Conservation (phyloP, 2,888 invertebrate species). For the Noctua janthina region DNA sequence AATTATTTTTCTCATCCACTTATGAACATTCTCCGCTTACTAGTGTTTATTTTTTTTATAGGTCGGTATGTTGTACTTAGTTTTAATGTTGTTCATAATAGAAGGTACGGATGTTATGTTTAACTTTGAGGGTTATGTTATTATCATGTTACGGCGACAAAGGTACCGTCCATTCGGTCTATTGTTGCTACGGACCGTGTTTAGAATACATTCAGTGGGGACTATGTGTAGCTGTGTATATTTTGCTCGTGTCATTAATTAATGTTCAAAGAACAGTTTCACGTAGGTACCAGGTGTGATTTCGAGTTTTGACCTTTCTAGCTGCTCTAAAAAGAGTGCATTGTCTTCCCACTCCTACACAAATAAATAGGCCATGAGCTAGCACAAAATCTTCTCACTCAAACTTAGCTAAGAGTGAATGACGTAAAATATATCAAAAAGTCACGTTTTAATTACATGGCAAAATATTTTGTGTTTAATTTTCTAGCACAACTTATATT, state of each 20-base stretch:
- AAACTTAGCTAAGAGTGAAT: neutral
- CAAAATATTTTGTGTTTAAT: neutral
- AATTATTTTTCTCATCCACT: neutral
- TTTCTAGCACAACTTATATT: neutral
- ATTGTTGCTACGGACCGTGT: conserved; percentile 39
- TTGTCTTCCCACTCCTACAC: neutral
- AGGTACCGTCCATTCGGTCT: conserved; percentile 13
- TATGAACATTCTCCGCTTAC: conserved; percentile 41
- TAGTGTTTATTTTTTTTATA: conserved; percentile 14
- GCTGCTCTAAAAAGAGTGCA: neutral
- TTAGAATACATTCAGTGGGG: conserved; percentile 34
- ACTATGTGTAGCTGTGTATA: neutral
- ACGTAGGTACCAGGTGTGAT: neutral
- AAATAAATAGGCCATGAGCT: neutral
- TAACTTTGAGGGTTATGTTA: conserved; percentile 28
- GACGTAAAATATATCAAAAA: neutral
- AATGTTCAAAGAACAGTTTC: neutral
- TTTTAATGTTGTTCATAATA: conserved; percentile 9
- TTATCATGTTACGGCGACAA: conserved; percentile 24
- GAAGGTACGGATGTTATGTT: conserved; percentile 50
- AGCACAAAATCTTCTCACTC: neutral
- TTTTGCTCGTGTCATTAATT: neutral
- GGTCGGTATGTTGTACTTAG: neutral
- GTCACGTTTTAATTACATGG: neutral
- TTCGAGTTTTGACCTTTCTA: neutral